A percentile compares a stretch with the other conserved stretches of the same genome.
phyloP scores from a whole-genome alignment of 2,888 invertebrate species.

The Drosophila demipolita region DNA sequence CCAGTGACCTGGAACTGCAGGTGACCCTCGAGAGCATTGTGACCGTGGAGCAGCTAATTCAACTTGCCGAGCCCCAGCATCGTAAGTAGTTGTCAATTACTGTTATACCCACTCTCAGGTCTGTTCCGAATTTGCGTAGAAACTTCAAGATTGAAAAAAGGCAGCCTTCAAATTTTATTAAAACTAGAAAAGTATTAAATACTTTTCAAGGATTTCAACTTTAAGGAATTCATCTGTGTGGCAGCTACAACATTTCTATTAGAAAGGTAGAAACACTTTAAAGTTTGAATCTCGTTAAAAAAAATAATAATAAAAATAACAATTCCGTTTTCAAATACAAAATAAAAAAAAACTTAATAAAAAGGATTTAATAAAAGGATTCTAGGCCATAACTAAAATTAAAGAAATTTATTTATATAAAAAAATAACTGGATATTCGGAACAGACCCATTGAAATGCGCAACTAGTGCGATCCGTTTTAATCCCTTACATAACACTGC shows the following conservation, averaged over 20 bases:
- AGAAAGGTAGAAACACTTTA: background rate
- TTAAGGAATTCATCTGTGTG: background rate
- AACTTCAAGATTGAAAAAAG: background rate
- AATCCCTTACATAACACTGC: constrained; percentile 12
- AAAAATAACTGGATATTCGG: constrained; percentile 9
- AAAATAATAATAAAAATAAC: background rate
- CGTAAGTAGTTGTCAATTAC: constrained; percentile 87
- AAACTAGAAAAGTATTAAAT: background rate
- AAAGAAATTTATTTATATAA: background rate
- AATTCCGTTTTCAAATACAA: background rate
- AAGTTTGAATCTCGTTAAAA: background rate
- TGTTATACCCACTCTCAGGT: background rate
- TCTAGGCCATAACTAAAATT: background rate
- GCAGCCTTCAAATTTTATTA: background rate
- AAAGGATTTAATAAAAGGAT: background rate
- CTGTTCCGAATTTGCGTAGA: constrained; percentile 20
- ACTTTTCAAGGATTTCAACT: background rate
- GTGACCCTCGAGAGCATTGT: constrained; percentile 90
- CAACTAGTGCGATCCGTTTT: constrained; percentile 37
- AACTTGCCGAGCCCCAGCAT: constrained; percentile 90
- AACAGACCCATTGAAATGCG: constrained; percentile 24
- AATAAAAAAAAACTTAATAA: background rate
- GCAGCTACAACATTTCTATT: background rate
- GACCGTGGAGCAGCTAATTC: constrained; percentile 91
- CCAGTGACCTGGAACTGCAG: constrained; percentile 89